Evolutionary conservation across 2,113 vertebrate species (phyloP).

Genomic region (Orthonyx spaldingii): DNA sequence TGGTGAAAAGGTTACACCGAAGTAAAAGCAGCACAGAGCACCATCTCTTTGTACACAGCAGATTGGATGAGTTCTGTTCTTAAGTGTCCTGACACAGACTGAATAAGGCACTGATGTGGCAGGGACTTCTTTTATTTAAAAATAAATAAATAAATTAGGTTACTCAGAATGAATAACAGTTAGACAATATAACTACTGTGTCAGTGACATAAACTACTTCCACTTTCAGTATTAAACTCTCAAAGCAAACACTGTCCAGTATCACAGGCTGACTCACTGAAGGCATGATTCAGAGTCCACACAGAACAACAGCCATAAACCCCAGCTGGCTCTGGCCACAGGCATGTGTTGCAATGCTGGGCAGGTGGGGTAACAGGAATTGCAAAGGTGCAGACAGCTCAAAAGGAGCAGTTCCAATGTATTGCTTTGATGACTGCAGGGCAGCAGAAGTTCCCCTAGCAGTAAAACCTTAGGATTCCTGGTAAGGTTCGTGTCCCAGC

Average conservation of each 20-base stretch:
- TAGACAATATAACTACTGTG: not conserved
- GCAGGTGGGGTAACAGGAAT: not conserved
- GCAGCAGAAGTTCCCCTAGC: not conserved
- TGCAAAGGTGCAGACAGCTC: not conserved
- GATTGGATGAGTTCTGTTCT: not conserved
- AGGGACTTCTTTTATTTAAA: not conserved
- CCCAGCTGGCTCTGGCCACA: not conserved
- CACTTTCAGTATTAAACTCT: slow-evolving; percentile 20
- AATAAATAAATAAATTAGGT: not conserved
- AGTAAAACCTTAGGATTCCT: not conserved
- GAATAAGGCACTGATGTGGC: not conserved
- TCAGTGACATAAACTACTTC: not conserved
- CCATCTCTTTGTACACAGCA: not conserved
- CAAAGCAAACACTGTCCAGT: not conserved
- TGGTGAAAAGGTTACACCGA: slow-evolving; percentile 13
- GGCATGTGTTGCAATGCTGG: not conserved
- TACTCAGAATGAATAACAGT: not conserved
- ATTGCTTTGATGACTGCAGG: not conserved
- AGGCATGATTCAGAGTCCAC: not conserved
- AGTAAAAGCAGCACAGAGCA: not conserved
- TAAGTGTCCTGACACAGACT: not conserved
- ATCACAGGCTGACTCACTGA: not conserved
- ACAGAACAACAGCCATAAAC: not conserved
- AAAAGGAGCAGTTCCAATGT: not conserved
- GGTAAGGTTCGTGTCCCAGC: not conserved